Percentiles rank a stretch among this genome's conserved stretches.
phyloP scores from a whole-genome alignment of 1,140 invertebrate genomes.

The Neodiprion lecontei region DNA sequence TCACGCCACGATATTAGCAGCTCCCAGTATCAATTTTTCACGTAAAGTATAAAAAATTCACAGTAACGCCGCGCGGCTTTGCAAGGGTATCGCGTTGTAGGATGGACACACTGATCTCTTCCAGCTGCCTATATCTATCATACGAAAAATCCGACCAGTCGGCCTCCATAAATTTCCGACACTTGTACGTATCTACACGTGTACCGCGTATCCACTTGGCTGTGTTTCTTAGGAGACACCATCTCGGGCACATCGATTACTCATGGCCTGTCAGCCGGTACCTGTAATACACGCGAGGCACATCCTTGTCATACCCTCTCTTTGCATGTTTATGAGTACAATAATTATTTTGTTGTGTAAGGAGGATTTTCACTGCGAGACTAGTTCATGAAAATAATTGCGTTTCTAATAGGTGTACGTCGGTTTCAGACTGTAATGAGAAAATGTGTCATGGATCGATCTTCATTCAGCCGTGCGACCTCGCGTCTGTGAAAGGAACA shows the following conservation, averaged over 20 bases:
- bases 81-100: no score
- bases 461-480: not conserved
- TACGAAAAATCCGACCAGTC: no score
- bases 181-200: not conserved
- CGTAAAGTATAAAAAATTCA: no score
- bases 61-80: no score
- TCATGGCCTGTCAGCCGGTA: not conserved
- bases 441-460: no score
- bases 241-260: not conserved
- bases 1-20: not conserved
- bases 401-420: no score
- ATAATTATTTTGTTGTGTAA: not conserved
- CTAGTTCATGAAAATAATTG: no score
- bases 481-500: not conserved
- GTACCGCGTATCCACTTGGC: not conserved
- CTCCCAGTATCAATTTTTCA: not conserved
- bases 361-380: not conserved
- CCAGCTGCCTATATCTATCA: no score
- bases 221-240: not conserved
- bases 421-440: no score
- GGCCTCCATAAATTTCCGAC: not conserved
- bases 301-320: not conserved
- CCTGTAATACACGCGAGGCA: not conserved
- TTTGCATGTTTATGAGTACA: slow-evolving; percentile 2
- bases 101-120: no score